A percentile compares a stretch with the other conserved stretches of the same genome.
Evolutionary conservation across 2,888 invertebrate species (phyloP).

Genomic region (Ganaspis brasiliensis): DNA sequence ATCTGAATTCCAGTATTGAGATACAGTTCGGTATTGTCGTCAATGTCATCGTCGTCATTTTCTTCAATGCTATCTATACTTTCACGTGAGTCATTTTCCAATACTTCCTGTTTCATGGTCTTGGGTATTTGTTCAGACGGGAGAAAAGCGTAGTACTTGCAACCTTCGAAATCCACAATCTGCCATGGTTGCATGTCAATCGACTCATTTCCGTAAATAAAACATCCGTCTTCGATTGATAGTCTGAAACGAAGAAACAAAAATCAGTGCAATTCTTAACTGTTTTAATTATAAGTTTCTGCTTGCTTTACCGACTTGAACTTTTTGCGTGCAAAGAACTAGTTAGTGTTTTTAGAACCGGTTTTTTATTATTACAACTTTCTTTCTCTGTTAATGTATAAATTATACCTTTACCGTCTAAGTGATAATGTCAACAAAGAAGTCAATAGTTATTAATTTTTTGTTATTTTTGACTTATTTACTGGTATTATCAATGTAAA

Average conservation of each 20-base stretch:
- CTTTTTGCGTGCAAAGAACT: slow-evolving; percentile 32
- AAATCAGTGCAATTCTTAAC: slow-evolving; percentile 32
- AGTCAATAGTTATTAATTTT: too few species aligned
- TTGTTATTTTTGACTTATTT: too few species aligned
- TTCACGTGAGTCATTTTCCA: background rate
- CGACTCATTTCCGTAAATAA: slow-evolving; percentile 69
- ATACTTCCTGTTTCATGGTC: slow-evolving; percentile 26
- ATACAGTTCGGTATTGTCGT: background rate
- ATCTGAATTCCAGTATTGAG: background rate
- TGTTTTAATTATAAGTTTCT: background rate
- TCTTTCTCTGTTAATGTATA: too few species aligned
- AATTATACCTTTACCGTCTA: too few species aligned
- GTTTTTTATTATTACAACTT: too few species aligned
- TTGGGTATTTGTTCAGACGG: slow-evolving; percentile 58
- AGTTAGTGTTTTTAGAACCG: too few species aligned
- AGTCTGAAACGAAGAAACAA: slow-evolving; percentile 63
- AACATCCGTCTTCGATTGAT: slow-evolving; percentile 63
- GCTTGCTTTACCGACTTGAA: slow-evolving; percentile 16
- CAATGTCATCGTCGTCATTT: background rate
- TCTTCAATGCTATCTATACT: background rate
- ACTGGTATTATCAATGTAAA: too few species aligned
- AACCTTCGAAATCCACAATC: slow-evolving; percentile 70
- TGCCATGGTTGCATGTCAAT: slow-evolving; percentile 72
- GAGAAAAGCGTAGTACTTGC: slow-evolving; percentile 71
- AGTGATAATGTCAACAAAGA: too few species aligned